Base-by-base conservation (phyloP, 2,113 vertebrate genomes). In the Toxotes chatareus region DNA sequence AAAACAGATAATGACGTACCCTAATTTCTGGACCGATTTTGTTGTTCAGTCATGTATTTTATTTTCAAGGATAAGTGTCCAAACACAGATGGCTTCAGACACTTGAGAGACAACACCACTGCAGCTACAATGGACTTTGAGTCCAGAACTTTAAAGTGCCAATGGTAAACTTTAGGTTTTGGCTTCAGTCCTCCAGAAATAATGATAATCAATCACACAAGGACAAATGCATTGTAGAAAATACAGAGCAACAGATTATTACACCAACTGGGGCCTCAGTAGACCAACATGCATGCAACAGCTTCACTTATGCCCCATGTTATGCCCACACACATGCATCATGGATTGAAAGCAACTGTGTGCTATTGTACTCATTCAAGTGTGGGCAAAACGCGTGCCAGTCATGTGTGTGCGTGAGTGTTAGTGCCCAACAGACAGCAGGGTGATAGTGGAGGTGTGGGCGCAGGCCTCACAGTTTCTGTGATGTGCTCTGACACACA, bases 401-500 rank as follows among this genome's bases (percentile, higher is more conserved):
- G 27, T 71, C 11, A 42, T 34, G 17, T 23, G 27, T 38, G 11
- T 73, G 66, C 42, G 34, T 1, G 31, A 53, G 79, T 64, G 80
- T 42, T 78, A 71, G 72, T 68, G 77, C 34, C 75, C 70, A 62
- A 31, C 77, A 81, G 86, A 81, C 73, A 82, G 85, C 77, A 59
- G 81, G 71, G 71, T 79, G 71, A 86, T 59, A 13, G 46, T 63
- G 84, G 84, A 86, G 82, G 86, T 87, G 90, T 88, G 86, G 72
- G 62, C 65, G 27, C 71, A 19, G 84, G 70, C 82, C 84, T 93
- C 86, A 84, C 90, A 88, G 80, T 74, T 88, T 85, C 17, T 84
- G 79, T 83, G 84, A 93, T 87, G 90, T 86, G 87, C 82, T 64
- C 83, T 77, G 87, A 91, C 87, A 88, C 87, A 82, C 92, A 91